phyloP scores from a whole-genome alignment of 2,113 vertebrate species.

The Aramus guarauna region DNA sequence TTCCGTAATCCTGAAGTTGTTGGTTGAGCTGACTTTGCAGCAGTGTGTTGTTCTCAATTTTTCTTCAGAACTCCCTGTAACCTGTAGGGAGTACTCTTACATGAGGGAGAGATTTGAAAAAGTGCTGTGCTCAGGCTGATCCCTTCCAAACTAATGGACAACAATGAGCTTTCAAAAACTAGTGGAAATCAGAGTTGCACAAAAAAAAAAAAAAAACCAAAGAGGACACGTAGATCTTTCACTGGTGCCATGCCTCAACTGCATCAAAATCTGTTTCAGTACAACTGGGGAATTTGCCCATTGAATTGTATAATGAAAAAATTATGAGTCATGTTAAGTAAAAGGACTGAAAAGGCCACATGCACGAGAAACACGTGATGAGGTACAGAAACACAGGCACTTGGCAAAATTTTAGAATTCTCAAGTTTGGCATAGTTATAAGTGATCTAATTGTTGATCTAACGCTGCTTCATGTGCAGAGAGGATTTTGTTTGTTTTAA shows the following conservation, averaged over 20 bases:
- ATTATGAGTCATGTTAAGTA: neutral
- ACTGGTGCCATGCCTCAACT: neutral
- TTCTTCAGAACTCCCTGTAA: neutral
- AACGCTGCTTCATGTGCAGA: neutral
- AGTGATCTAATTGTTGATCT: neutral
- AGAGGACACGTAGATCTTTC: neutral
- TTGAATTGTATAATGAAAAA: neutral
- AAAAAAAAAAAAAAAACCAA: neutral
- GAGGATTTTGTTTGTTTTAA: neutral
- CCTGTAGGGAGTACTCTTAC: neutral
- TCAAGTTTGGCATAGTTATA: neutral
- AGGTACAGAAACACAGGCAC: neutral
- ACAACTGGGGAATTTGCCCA: neutral
- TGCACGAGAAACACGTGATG: accelerated
- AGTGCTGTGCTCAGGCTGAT: neutral
- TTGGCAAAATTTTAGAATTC: neutral
- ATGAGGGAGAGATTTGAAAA: neutral
- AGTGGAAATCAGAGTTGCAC: neutral
- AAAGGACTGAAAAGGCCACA: neutral
- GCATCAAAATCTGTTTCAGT: neutral
- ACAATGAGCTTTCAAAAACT: neutral
- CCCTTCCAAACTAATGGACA: neutral
- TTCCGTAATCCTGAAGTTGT: neutral
- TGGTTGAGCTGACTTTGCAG: neutral
- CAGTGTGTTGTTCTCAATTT: neutral